phyloP scores from a whole-genome alignment of 2,113 vertebrate genomes.

The Oryctolagus cuniculus region mOryCun1.1 NC_091451.1:38645001-38645500 shows the following conservation, averaged over 20 bases:
- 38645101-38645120: constrained; percentile 1
- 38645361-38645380: not conserved
- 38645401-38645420: no score
- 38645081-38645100: not conserved
- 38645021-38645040: not conserved
- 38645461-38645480: no score
- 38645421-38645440: no score
- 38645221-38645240: not conserved
- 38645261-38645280: not conserved
- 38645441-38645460: no score
- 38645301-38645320: no score
- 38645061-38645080: not conserved
- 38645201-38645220: not conserved
- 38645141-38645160: not conserved
- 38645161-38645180: constrained; percentile 12
- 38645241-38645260: not conserved
- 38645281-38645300: not conserved
- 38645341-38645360: constrained; percentile 64
- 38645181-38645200: not conserved
- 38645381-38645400: no score
- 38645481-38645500: no score
- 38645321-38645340: not conserved
- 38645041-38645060: not conserved
- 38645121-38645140: not conserved
- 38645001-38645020: not conserved